Evolutionary conservation across 2,113 vertebrate species (phyloP).

Genomic region (Myotis brandtii): DNA sequence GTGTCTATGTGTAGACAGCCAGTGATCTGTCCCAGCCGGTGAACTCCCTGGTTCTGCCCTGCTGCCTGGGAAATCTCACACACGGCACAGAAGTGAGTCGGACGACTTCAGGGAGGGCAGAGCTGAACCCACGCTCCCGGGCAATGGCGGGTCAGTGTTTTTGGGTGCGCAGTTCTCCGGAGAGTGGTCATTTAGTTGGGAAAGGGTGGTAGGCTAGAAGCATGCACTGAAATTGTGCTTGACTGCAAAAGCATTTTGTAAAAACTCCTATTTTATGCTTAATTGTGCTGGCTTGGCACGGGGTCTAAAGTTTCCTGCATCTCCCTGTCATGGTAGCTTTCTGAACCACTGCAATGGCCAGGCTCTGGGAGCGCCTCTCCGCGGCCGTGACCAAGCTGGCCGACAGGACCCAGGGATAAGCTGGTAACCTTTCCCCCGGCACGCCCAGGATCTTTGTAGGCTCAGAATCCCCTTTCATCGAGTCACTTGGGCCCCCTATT

Average conservation of each 20-base stretch:
- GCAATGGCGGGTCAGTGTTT: neutral
- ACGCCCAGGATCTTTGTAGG: too few species aligned
- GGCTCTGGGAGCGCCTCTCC: too few species aligned
- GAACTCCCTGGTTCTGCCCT: conserved; percentile 50
- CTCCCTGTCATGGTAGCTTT: neutral
- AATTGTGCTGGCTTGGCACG: neutral
- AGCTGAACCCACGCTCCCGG: conserved; percentile 32
- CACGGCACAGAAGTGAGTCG: neutral
- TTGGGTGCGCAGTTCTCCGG: conserved; percentile 25
- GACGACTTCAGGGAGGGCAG: neutral
- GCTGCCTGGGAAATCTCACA: conserved; percentile 36
- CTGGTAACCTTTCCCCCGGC: neutral
- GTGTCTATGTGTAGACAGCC: conserved; percentile 46
- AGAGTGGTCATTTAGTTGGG: conserved; percentile 34
- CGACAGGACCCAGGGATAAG: too few species aligned
- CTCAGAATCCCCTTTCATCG: too few species aligned
- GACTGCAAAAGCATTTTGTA: neutral
- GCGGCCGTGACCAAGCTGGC: neutral
- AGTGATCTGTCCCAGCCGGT: conserved; percentile 36
- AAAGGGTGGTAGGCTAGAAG: neutral
- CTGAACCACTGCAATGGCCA: neutral
- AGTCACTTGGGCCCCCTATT: neutral
- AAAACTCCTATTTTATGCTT: neutral
- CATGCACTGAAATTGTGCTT: neutral
- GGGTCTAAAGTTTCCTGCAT: neutral